A percentile compares a stretch with the other conserved stretches of the same genome.
Conservation (phyloP, 2,888 invertebrate species). For the Bugulina stolonifera region DNA sequence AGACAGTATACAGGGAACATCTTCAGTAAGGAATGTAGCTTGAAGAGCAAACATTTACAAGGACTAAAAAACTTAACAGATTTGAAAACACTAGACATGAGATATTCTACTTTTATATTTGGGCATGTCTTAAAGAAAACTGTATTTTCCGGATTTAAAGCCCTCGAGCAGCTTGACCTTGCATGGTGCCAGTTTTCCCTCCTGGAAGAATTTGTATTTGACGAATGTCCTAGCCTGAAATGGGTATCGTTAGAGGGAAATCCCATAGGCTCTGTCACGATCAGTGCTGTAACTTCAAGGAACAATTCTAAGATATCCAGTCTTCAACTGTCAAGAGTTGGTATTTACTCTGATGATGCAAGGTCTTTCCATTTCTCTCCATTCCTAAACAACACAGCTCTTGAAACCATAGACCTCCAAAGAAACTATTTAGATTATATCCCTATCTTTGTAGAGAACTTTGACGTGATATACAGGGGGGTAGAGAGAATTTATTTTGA, state of each 20-base stretch:
- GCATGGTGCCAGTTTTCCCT: neutral
- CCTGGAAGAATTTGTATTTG: neutral
- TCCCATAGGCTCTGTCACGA: neutral
- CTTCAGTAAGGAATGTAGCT: neutral
- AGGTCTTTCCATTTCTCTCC: neutral
- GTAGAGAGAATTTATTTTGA: neutral
- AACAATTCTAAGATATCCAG: neutral
- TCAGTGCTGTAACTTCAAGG: neutral
- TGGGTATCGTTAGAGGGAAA: neutral
- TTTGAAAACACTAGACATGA: neutral
- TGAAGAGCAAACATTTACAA: neutral
- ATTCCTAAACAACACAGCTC: neutral
- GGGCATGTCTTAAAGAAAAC: neutral
- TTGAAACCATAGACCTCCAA: neutral
- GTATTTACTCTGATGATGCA: neutral
- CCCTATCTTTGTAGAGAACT: neutral
- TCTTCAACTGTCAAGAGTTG: neutral
- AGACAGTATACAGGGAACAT: neutral
- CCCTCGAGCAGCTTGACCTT: neutral
- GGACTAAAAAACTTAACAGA: neutral
- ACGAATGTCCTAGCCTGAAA: conserved; percentile 1
- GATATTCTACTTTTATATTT: neutral
- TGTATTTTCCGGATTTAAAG: neutral
- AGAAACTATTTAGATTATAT: neutral
- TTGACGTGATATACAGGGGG: neutral